Percentiles rank a stretch among this genome's conserved stretches.
Conservation (phyloP, 2,113 vertebrate genomes). For the Neoarius graeffei region DNA sequence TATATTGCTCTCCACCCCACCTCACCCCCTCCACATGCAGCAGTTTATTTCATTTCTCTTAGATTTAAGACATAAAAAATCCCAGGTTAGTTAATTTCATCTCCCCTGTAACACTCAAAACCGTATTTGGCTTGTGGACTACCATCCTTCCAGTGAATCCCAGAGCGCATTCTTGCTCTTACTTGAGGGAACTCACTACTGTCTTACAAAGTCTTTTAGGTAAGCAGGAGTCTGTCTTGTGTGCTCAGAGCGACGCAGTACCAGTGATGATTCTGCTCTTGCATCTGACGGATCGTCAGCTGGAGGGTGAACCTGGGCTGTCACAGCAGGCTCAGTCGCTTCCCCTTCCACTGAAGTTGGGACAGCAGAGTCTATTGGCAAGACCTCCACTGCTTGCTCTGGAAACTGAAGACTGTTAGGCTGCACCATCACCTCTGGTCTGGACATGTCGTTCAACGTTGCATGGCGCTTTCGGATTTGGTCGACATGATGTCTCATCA, state of each 20-base stretch:
- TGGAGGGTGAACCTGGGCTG: background rate
- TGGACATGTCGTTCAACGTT: background rate
- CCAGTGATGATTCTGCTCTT: background rate
- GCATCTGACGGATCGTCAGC: background rate
- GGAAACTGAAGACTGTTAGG: background rate
- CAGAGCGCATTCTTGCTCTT: background rate
- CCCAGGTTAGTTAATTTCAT: too few relatives aligned
- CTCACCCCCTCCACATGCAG: too few relatives aligned
- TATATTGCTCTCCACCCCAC: too few relatives aligned
- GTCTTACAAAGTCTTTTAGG: background rate
- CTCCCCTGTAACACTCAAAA: too few relatives aligned
- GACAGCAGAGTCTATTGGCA: too few relatives aligned
- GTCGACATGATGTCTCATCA: slow-evolving; percentile 27
- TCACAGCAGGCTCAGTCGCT: background rate
- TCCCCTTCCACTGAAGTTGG: background rate
- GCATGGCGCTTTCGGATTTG: background rate
- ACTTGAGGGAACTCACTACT: background rate
- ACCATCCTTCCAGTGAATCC: background rate
- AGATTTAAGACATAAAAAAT: too few relatives aligned
- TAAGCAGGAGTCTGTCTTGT: background rate
- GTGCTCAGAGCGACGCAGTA: background rate
- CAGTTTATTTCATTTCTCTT: too few relatives aligned
- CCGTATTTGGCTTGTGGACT: too few relatives aligned
- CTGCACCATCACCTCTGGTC: background rate
- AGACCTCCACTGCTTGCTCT: too few relatives aligned